Evolutionary conservation across 2,113 vertebrate species (phyloP).

Genomic region (Trinectes maculatus): DNA sequence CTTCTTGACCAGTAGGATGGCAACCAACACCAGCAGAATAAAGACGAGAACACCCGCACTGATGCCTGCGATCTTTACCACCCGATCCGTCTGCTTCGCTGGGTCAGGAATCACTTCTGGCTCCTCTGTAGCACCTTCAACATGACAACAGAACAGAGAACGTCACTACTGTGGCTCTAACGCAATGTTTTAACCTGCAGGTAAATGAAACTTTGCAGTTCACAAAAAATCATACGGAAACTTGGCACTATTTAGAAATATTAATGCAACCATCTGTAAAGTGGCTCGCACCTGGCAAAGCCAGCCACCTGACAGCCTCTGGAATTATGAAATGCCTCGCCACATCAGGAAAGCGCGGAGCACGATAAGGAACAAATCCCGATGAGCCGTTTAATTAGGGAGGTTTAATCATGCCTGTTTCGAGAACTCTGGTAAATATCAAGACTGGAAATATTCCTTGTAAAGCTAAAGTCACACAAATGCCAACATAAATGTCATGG

Average conservation of each 20-base stretch:
- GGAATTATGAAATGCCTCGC: constrained; percentile 41
- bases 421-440: constrained; percentile 49
- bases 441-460: constrained; percentile 23
- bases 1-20: constrained; percentile 95
- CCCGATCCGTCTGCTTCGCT: constrained; percentile 94
- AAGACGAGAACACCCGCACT: constrained; percentile 95
- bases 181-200: no score
- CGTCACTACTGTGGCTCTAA: no score
- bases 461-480: constrained; percentile 25
- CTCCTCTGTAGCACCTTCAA: constrained; percentile 94
- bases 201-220: not conserved
- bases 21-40: constrained; percentile 93
- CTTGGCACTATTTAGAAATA: constrained; percentile 26
- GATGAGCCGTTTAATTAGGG: constrained; percentile 31
- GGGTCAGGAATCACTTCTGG: constrained; percentile 97
- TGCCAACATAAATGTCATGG: constrained; percentile 37
- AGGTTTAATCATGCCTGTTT: constrained; percentile 26
- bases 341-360: constrained; percentile 12
- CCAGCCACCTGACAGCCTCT: constrained; percentile 18
- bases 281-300: constrained; percentile 25
- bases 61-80: constrained; percentile 98
- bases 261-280: constrained; percentile 7
- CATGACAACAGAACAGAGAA: constrained; percentile 44
- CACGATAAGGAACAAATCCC: constrained; percentile 37
- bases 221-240: constrained; percentile 20